Percentiles rank a stretch among this genome's conserved stretches.
These are phyloP conservation scores for Sinopyrophorus schimmeli DNA, from an alignment of 2,888 invertebrate species.

Conservation along the genomic window DNA sequence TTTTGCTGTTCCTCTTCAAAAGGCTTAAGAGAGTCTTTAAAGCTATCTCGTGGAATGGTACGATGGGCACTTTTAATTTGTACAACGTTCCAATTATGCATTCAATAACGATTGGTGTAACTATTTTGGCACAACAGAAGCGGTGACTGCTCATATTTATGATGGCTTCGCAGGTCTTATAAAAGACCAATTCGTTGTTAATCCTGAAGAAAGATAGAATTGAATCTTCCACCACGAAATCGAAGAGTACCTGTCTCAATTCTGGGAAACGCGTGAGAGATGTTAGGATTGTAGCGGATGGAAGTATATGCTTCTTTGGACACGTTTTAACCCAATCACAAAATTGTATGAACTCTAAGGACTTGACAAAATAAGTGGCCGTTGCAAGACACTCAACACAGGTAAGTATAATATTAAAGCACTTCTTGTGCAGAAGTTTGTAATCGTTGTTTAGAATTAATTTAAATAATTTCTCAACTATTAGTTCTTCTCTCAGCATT, in stretches of 20 bases:
- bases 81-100: slow-evolving; percentile 14
- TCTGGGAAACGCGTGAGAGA: slow-evolving; percentile 5
- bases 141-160: slow-evolving; percentile 19
- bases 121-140: slow-evolving; percentile 25
- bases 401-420: slow-evolving; percentile 10
- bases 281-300: slow-evolving; percentile 14
- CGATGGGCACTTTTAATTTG: slow-evolving; percentile 7
- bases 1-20: slow-evolving; percentile 16
- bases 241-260: slow-evolving; percentile 20
- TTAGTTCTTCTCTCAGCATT: slow-evolving; percentile 6
- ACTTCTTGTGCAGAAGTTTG: slow-evolving; percentile 16
- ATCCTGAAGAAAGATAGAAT: slow-evolving; percentile 26
- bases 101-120: slow-evolving; percentile 23
- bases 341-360: slow-evolving; percentile 23
- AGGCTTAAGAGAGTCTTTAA: slow-evolving; percentile 15
- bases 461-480: slow-evolving; percentile 11
- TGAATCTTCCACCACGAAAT: slow-evolving; percentile 24
- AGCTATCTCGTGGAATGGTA: slow-evolving; percentile 26
- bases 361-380: slow-evolving; percentile 15
- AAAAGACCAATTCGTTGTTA: slow-evolving; percentile 19
- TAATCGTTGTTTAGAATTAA: slow-evolving; percentile 14
- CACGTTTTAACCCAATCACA: slow-evolving; percentile 23
- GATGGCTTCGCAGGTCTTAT: slow-evolving; percentile 20
- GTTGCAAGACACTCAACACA: slow-evolving; percentile 21
- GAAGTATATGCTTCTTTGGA: slow-evolving; percentile 17